A percentile compares a stretch with the other conserved stretches of the same genome.
These are phyloP conservation scores for Lingula anatina DNA, from an alignment of 2,888 invertebrate genomes.

Conservation along the genomic window DNA sequence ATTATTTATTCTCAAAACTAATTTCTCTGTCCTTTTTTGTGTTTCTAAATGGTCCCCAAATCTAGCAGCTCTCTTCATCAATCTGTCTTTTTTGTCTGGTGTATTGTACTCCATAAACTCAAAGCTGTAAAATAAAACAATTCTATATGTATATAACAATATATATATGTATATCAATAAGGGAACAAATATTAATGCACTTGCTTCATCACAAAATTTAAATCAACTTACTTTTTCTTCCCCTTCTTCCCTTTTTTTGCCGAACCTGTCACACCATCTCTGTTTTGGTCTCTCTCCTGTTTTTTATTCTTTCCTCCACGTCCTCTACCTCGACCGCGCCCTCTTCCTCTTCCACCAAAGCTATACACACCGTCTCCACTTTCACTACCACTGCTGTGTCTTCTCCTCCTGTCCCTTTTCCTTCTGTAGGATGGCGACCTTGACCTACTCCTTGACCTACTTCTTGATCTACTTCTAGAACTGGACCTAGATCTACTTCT, in stretches of 20 bases:
- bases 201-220: too few species aligned
- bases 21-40: slow-evolving; percentile 18
- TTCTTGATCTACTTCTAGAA: slow-evolving; percentile 20
- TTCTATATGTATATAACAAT: too few species aligned
- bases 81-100: slow-evolving; percentile 28
- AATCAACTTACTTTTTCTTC: too few species aligned
- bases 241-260: slow-evolving; percentile 1
- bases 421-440: slow-evolving; percentile 15
- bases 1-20: slow-evolving; percentile 36
- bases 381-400: slow-evolving; percentile 3
- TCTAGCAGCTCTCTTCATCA: slow-evolving; percentile 76
- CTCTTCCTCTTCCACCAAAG: slow-evolving; percentile 6
- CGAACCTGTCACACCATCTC: background rate
- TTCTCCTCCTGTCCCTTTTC: slow-evolving; percentile 1
- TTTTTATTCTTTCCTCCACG: background rate
- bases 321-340: slow-evolving; percentile 6
- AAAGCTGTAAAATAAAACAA: slow-evolving; percentile 2
- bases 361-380: slow-evolving; percentile 7
- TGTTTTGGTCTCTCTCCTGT: background rate
- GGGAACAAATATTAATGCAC: too few species aligned
- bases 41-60: slow-evolving; percentile 57
- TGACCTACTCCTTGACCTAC: slow-evolving; percentile 16
- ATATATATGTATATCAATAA: too few species aligned
- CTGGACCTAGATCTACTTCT: slow-evolving; percentile 13
- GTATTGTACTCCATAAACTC: slow-evolving; percentile 17